Evolutionary conservation across 2,797 vertebrate species (phyloP).

Genomic region (Tragelaphus oryx): DNA sequence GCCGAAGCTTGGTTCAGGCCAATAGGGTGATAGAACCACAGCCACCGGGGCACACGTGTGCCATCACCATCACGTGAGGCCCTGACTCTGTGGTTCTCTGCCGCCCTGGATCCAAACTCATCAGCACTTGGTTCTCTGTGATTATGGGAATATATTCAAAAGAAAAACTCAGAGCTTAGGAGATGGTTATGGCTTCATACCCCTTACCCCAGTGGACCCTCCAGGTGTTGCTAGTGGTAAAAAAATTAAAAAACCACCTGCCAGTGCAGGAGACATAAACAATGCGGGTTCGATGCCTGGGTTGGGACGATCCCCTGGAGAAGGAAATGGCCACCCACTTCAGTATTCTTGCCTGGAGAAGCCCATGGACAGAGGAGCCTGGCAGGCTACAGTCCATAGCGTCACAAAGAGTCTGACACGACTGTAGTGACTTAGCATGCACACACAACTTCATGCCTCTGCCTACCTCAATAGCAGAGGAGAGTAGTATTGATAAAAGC

Average conservation of each 20-base stretch:
- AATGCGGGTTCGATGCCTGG: neutral
- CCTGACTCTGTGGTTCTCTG: neutral
- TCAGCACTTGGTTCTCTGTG: neutral
- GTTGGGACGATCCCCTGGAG: neutral
- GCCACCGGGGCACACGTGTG: accelerated
- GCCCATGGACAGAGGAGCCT: neutral
- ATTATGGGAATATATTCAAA: neutral
- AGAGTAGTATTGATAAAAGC: neutral
- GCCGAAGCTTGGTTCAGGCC: neutral
- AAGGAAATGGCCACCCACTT: neutral
- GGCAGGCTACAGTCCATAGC: neutral
- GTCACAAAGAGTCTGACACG: accelerated
- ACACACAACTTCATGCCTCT: neutral
- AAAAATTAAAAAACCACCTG: neutral
- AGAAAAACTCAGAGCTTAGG: neutral
- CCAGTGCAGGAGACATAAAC: neutral
- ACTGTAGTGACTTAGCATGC: neutral
- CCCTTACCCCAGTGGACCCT: neutral
- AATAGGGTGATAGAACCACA: neutral
- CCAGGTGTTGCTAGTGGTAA: neutral
- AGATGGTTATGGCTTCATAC: neutral
- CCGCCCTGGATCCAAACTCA: neutral
- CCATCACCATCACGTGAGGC: neutral
- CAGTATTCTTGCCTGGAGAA: neutral
- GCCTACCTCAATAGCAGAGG: neutral